Evolutionary conservation across 1,140 invertebrate genomes (phyloP), one percentile per base, ranked within the genome.

Genomic region (Drosophila insularis): DNA sequence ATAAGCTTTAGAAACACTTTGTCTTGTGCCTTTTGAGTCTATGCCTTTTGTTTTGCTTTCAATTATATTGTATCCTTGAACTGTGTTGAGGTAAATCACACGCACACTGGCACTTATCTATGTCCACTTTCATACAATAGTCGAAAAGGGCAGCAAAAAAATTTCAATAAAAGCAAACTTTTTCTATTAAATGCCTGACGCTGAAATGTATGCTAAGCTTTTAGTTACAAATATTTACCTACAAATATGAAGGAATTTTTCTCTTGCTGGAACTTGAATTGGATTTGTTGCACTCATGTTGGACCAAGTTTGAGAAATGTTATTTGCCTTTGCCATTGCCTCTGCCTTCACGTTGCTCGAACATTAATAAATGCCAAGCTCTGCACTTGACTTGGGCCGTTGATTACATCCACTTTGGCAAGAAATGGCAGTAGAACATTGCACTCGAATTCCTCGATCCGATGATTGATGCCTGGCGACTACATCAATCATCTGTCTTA

Each of bases 381-480:
- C 32, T 59, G 56, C 55, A 40, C 19, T 40, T 53, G 72, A 64
- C 60, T 56, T 43, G 13, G 21, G 14, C 70, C 19, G 27, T 59
- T 62, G 55, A 68, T 55, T 68, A 71, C 46, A 46, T 32, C 64
- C 70, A 63, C 62, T 62, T 27, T 23, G 37, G 61, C 40, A 64
- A 53, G 27, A 27, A 27, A 6, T 27, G 6, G 39, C 17, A n/a
- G 10, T 40, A 71, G 50, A 63, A 53, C 74, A 77, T 61, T 77
- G 63, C 55, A 73, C 27, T 67, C 65, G n/a, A 64, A 59, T 65
- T 46, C 14, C 19, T 40, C 21, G 40, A 79, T 27, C 40, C 21
- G 50, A 79, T 82, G 80, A 82, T 87, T 86, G 74, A 86, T 87
- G 82, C 62, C 19, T 50, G 43, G 43, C 17, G 50, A 19, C 46